A percentile compares a stretch with the other conserved stretches of the same genome.
phyloP scores from a whole-genome alignment of 2,888 invertebrate genomes.

The Acleris holmiana region DNA sequence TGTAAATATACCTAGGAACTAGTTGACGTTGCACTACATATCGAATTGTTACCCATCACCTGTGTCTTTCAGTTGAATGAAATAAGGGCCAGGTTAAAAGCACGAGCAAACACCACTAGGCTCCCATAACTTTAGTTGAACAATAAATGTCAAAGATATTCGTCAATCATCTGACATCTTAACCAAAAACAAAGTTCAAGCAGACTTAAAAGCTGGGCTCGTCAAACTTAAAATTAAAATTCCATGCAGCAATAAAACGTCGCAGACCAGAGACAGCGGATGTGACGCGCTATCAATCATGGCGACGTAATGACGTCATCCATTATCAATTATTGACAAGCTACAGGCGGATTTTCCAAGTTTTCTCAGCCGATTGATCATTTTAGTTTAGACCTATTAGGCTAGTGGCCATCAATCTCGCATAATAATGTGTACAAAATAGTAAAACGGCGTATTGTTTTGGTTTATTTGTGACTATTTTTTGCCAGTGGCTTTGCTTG shows the following conservation, averaged over 20 bases:
- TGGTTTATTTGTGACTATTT: too few species aligned
- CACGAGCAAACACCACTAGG: too few species aligned
- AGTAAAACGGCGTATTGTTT: neutral
- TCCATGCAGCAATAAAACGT: slow-evolving; percentile 24
- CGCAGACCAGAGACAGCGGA: slow-evolving; percentile 21
- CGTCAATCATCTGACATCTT: too few species aligned
- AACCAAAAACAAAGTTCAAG: neutral
- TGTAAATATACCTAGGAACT: too few species aligned
- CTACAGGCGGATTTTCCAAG: slow-evolving; percentile 73
- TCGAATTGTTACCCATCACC: too few species aligned
- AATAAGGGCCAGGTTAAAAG: too few species aligned
- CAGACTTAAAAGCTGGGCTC: neutral
- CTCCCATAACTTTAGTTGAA: too few species aligned
- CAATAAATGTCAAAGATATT: too few species aligned
- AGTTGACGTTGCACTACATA: too few species aligned
- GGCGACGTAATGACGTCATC: slow-evolving; percentile 81
- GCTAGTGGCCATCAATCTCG: slow-evolving; percentile 31
- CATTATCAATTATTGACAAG: slow-evolving; percentile 82
- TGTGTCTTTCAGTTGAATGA: too few species aligned
- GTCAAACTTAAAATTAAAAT: slow-evolving; percentile 24
- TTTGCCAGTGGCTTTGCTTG: too few species aligned
- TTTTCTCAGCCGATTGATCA: slow-evolving; percentile 67
- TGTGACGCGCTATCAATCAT: slow-evolving; percentile 76
- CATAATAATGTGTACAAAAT: slow-evolving; percentile 16
- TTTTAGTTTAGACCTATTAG: slow-evolving; percentile 52